A percentile compares a stretch with the other conserved stretches of the same genome.
Evolutionary conservation across 2,113 vertebrate species (phyloP).

Genomic region (Climacteris rufus): DNA sequence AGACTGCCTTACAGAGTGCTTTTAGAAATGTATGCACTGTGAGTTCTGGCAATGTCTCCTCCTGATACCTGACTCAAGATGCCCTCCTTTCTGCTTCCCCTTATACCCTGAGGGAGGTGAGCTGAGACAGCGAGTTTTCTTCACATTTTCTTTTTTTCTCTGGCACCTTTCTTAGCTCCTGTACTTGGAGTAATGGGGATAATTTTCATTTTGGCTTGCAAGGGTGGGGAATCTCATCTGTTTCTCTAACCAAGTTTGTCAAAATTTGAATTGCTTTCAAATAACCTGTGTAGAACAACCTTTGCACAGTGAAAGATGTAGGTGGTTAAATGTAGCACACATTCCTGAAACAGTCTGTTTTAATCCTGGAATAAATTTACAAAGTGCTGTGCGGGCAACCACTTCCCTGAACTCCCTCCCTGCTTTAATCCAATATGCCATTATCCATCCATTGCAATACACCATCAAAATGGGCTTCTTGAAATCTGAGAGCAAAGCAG

Average conservation of each 20-base stretch:
- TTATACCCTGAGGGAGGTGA: background rate
- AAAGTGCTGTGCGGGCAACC: background rate
- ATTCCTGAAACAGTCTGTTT: background rate
- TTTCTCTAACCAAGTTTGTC: conserved; percentile 9
- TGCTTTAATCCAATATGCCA: background rate
- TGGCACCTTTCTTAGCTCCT: background rate
- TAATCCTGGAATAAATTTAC: conserved; percentile 14
- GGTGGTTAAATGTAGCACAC: conserved; percentile 10
- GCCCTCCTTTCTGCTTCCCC: background rate
- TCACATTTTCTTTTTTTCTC: background rate
- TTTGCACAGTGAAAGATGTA: conserved; percentile 26
- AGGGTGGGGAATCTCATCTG: conserved; percentile 1
- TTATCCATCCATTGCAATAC: background rate
- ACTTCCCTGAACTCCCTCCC: background rate
- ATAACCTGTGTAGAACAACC: conserved; percentile 1
- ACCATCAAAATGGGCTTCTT: background rate
- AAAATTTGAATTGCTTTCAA: conserved; percentile 29
- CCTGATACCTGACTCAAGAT: background rate
- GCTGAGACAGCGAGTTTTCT: background rate
- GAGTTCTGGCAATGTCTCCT: background rate
- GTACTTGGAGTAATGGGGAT: background rate
- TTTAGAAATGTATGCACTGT: background rate
- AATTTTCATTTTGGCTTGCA: conserved; percentile 41
- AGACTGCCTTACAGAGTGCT: background rate
- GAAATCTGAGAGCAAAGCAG: background rate